These are phyloP conservation scores for Thinocorus orbignyianus DNA, from an alignment of 2,113 vertebrate genomes.

Conservation along the genomic window DNA sequence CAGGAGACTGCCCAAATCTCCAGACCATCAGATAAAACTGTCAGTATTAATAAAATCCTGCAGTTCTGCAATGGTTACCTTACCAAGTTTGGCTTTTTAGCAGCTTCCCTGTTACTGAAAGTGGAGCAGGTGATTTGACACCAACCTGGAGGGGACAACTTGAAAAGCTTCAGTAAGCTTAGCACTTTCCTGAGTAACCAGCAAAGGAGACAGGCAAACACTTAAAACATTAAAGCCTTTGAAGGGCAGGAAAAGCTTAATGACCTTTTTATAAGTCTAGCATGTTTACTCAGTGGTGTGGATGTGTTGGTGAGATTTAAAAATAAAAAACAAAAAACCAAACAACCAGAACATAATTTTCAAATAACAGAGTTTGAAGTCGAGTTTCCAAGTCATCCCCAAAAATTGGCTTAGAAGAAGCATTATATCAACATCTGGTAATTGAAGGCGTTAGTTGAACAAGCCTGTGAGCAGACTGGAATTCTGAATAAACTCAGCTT, in stretches of 20 bases:
- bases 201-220: not conserved
- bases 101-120: not conserved
- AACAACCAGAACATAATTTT: not conserved
- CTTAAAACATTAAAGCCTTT: not conserved
- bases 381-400: not conserved
- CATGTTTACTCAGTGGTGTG: not conserved
- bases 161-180: not conserved
- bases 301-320: not conserved
- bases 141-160: not conserved
- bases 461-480: not conserved
- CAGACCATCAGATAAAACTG: not conserved
- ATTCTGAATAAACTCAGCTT: not conserved
- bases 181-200: not conserved
- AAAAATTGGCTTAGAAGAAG: not conserved
- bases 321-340: not conserved
- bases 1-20: not conserved
- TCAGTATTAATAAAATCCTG: not conserved
- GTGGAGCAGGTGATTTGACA: not conserved
- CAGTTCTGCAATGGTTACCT: not conserved
- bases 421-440: not conserved
- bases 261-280: not conserved
- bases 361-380: not conserved
- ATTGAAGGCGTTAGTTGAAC: not conserved
- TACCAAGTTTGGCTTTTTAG: not conserved
- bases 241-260: not conserved